Conservation (phyloP, 2,888 invertebrate species). For the Napeogenes sylphis region DNA sequence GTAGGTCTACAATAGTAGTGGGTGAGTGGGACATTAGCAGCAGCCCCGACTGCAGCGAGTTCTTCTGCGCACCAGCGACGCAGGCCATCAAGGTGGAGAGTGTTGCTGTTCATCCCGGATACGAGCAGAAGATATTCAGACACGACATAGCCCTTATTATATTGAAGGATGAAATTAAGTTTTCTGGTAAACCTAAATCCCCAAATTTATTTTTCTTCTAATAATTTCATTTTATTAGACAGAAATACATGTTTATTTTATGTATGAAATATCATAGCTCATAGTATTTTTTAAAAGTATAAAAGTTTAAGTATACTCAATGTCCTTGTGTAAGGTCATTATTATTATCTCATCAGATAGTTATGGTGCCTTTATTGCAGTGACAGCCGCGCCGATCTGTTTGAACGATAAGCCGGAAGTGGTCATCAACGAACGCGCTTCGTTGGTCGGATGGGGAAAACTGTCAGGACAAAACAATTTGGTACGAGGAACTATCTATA, state of each 20-base stretch:
- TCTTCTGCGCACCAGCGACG: conserved; percentile 85
- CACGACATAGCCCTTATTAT: conserved; percentile 87
- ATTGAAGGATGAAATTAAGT: conserved; percentile 80
- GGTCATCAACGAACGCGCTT: conserved; percentile 75
- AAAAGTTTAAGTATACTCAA: too few species aligned
- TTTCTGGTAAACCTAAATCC: conserved; percentile 49
- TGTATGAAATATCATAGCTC: too few species aligned
- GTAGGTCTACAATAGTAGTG: conserved; percentile 83
- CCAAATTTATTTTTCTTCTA: background rate
- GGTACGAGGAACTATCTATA: conserved; percentile 41
- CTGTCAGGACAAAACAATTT: conserved; percentile 75
- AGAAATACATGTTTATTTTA: too few species aligned
- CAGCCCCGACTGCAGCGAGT: conserved; percentile 85
- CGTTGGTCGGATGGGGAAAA: conserved; percentile 85
- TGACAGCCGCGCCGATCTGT: conserved; percentile 87
- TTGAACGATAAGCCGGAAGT: conserved; percentile 85
- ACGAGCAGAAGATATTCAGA: conserved; percentile 80
- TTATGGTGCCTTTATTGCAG: conserved; percentile 65
- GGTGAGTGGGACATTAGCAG: conserved; percentile 86
- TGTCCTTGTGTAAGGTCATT: conserved; percentile 24
- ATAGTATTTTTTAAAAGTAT: too few species aligned
- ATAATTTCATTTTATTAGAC: too few species aligned
- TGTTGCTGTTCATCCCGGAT: conserved; percentile 87
- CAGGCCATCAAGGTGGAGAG: conserved; percentile 85
- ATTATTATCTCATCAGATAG: conserved; percentile 20